These are phyloP conservation scores for Anagyrus pseudococci DNA, from an alignment of 2,888 invertebrate species.

Conservation along the genomic window DNA sequence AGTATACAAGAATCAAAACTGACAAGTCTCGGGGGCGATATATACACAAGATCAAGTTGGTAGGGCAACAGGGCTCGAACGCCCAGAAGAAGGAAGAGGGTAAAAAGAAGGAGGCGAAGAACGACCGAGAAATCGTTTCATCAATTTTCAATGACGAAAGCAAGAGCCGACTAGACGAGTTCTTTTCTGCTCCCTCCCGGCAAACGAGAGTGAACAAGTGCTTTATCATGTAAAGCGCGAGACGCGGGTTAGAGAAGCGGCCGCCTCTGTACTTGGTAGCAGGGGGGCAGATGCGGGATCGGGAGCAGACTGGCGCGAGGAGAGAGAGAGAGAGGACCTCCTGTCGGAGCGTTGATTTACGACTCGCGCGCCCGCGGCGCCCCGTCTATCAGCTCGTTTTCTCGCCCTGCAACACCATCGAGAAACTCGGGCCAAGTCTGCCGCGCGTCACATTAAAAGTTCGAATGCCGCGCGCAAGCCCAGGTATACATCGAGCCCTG, in stretches of 20 bases:
- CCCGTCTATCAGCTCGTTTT: conserved; percentile 11
- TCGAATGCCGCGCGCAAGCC: conserved; percentile 43
- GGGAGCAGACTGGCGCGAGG: background rate
- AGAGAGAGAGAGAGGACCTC: conserved; percentile 12
- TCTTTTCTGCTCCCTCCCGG: background rate
- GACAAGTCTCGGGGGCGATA: too few relatives aligned
- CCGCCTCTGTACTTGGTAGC: too few relatives aligned
- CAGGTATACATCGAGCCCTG: too few relatives aligned
- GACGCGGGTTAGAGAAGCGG: too few relatives aligned
- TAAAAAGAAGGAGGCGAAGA: too few relatives aligned
- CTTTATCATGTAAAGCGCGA: conserved; percentile 34
- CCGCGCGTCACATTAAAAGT: conserved; percentile 46
- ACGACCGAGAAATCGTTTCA: conserved; percentile 32
- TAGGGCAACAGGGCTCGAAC: too few relatives aligned
- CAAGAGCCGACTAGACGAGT: conserved; percentile 5
- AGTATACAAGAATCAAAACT: conserved; percentile 14
- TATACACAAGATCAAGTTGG: too few relatives aligned
- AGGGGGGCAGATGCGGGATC: too few relatives aligned
- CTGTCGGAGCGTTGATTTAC: conserved; percentile 36
- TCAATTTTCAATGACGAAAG: conserved; percentile 38
- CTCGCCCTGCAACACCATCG: background rate
- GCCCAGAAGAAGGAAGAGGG: too few relatives aligned
- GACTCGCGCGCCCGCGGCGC: conserved; percentile 9
- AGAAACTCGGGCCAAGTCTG: conserved; percentile 33
- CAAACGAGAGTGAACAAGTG: conserved; percentile 38